Evolutionary conservation across 2,113 vertebrate genomes (phyloP), one percentile per base, ranked within the genome.

Genomic region (Zonotrichia leucophrys): DNA sequence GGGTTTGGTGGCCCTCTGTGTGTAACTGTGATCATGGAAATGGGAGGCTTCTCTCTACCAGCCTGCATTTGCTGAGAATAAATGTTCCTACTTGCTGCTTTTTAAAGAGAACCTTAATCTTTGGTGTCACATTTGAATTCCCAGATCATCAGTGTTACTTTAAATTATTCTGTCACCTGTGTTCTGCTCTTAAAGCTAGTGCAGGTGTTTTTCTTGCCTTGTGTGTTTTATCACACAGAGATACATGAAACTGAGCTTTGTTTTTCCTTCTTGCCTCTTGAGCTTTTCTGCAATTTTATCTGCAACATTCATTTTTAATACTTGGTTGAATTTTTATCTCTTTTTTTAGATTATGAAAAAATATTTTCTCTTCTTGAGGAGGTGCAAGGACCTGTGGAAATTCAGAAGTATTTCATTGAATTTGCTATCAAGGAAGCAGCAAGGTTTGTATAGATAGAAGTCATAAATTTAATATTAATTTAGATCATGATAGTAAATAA

Each of bases 371-470:
- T 99, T 44, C 98, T 99, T 93, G 99, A 99, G 95, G 98, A 99
- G 91, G 98, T 99, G 27, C 99, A 99, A 98, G 99, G 99, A 69
- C 98, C 99, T 49, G 87, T 98, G 63, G 98, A 98, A 69, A 97
- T 99, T 47, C 99, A 99, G 92, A 99, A 98, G 96, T 99, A 99
- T 95, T 99, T 99, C 97, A 98, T 99, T 97, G 99, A 99, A 95
- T 98, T 99, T 89, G 98, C 99, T 78, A 99, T 99, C 97, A 99
- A 98, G 97, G 99, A 99, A 98, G 99, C 99, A 74, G 97, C 98
- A 96, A 99, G 99, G 99, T 99, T 95, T 89, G 97, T 97, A 77
- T 87, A 56, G 35, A 60, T 41, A 24, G 0, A 37, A 69, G 18
- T 70, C 22, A 49, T 58, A 62, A 59, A 60, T 47, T 13, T 37